These are phyloP conservation scores for Strix uralensis DNA, from an alignment of 2,113 vertebrate species.

Conservation along the genomic window DNA sequence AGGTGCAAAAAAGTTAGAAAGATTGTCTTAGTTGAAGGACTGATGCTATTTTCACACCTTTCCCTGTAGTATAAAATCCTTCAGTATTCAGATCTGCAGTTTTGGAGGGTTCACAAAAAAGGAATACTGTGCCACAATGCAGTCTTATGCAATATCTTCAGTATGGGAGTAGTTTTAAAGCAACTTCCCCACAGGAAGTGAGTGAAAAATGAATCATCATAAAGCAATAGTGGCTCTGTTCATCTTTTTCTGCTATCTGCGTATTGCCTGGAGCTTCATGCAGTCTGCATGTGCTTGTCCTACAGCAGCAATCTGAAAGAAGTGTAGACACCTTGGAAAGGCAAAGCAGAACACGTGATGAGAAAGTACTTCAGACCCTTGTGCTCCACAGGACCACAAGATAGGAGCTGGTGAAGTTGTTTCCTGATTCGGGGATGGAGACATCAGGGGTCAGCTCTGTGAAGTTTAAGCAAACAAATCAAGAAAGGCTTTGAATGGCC, in stretches of 20 bases:
- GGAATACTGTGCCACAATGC: background rate
- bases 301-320: background rate
- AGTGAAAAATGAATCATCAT: background rate
- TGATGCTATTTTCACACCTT: background rate
- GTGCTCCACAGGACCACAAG: background rate
- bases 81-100: background rate
- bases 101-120: background rate
- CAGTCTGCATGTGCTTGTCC: background rate
- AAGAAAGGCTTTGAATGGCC: background rate
- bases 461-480: background rate
- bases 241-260: background rate
- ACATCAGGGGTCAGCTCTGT: background rate
- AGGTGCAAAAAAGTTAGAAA: background rate
- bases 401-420: background rate
- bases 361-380: background rate
- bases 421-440: background rate
- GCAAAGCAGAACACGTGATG: background rate
- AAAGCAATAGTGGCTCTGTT: background rate
- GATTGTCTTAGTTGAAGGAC: background rate
- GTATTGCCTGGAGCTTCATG: background rate
- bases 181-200: background rate
- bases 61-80: background rate
- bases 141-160: background rate
- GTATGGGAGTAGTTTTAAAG: background rate
- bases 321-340: fast-evolving